These are phyloP conservation scores for Philotrypesis tridentata DNA, from an alignment of 1,140 invertebrate genomes.

Conservation along the genomic window DNA sequence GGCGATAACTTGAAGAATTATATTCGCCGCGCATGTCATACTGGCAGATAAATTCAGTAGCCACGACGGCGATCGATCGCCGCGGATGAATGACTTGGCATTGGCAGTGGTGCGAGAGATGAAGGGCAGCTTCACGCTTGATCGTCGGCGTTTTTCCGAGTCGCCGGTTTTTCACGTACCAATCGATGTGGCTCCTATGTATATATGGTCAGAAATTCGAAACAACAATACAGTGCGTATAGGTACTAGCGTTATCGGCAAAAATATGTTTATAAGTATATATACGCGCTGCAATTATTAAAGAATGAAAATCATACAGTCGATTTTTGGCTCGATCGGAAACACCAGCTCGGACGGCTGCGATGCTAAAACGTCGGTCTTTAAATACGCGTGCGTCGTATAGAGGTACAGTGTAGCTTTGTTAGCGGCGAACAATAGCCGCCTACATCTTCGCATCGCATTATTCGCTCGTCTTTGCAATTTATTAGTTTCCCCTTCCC, in stretches of 20 bases:
- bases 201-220: no score
- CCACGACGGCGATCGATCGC: not conserved
- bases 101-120: no score
- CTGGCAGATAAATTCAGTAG: constrained; percentile 5
- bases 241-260: no score
- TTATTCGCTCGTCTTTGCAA: constrained; percentile 64
- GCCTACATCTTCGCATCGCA: constrained; percentile 66
- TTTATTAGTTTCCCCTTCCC: constrained; percentile 42
- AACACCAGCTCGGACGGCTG: not conserved
- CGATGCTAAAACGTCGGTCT: constrained; percentile 46
- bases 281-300: constrained; percentile 8
- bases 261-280: no score
- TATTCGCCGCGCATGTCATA: not conserved
- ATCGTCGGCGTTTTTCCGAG: not conserved
- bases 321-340: constrained; percentile 37
- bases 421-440: constrained; percentile 66
- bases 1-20: not conserved
- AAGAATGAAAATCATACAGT: constrained; percentile 35
- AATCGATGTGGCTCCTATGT: no score
- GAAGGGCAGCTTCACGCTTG: not conserved
- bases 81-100: constrained; percentile 22
- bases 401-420: no score
- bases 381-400: no score
- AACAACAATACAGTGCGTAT: no score
- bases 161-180: no score